Conservation (phyloP, 1,140 invertebrate genomes). For the Musca vetustissima region DNA sequence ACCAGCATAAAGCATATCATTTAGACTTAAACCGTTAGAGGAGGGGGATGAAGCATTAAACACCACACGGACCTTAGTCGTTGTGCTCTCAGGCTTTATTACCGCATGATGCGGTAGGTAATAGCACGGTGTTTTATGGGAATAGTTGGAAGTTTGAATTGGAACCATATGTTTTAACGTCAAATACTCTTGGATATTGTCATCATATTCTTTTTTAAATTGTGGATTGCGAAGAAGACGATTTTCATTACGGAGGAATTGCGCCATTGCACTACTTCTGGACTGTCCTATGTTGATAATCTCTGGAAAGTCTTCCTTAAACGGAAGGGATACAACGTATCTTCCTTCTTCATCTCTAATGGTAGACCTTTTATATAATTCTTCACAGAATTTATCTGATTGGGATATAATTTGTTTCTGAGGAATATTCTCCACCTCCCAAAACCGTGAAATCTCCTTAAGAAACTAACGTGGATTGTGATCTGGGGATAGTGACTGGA, state of each 20-base stretch:
- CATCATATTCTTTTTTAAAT: background rate
- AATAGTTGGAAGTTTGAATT: background rate
- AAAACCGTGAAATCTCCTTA: background rate
- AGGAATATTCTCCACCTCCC: background rate
- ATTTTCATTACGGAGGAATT: too few relatives aligned
- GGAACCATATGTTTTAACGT: background rate
- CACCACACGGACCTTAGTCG: too few relatives aligned
- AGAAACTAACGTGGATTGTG: background rate
- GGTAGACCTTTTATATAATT: background rate
- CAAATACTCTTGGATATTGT: background rate
- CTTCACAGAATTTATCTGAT: background rate
- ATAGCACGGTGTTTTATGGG: too few relatives aligned
- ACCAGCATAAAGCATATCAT: background rate
- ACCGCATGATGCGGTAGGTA: background rate
- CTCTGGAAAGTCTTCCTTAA: background rate
- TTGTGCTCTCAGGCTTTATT: conserved; percentile 2
- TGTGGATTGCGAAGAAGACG: too few relatives aligned
- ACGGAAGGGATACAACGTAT: background rate
- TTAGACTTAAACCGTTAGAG: background rate
- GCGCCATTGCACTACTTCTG: background rate
- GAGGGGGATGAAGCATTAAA: background rate
- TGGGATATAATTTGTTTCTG: background rate
- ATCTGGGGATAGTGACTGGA: background rate
- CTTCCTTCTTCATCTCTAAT: background rate
- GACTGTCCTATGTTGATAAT: background rate